Percentiles rank a stretch among this genome's conserved stretches.
Conservation (phyloP, 2,113 vertebrate species). For the Mesembrinibis cayennensis region DNA sequence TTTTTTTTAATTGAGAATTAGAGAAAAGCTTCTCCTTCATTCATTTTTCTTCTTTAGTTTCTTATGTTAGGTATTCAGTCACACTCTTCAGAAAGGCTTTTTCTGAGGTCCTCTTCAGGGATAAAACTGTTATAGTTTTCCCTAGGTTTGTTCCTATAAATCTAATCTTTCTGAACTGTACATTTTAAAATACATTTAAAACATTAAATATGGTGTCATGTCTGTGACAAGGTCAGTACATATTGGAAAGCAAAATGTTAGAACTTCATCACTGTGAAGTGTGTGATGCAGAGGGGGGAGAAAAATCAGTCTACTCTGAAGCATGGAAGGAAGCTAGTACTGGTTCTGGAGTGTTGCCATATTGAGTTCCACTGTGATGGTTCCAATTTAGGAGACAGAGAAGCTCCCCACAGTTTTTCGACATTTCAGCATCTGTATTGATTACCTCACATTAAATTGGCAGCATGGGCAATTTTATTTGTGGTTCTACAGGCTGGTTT, state of each 20-base stretch:
- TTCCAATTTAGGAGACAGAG: background rate
- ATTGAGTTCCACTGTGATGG: background rate
- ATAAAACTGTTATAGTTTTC: background rate
- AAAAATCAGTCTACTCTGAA: background rate
- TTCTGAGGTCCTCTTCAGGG: background rate
- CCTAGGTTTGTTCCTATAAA: background rate
- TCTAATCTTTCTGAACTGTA: background rate
- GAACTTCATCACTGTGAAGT: background rate
- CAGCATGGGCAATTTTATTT: background rate
- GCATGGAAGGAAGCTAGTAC: background rate
- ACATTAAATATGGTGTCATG: background rate
- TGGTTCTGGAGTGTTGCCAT: background rate
- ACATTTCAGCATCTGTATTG: background rate
- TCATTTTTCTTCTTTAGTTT: background rate
- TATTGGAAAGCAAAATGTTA: background rate
- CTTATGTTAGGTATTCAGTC: background rate
- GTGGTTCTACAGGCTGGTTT: background rate
- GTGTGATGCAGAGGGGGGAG: background rate
- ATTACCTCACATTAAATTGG: background rate
- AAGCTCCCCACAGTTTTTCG: background rate
- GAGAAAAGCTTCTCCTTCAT: background rate
- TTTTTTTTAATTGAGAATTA: too few relatives aligned
- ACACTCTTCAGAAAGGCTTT: background rate
- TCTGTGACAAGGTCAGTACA: background rate
- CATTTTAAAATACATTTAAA: background rate